These are phyloP conservation scores for Baronia brevicornis DNA, from an alignment of 2,888 invertebrate genomes.

Conservation along the genomic window DNA sequence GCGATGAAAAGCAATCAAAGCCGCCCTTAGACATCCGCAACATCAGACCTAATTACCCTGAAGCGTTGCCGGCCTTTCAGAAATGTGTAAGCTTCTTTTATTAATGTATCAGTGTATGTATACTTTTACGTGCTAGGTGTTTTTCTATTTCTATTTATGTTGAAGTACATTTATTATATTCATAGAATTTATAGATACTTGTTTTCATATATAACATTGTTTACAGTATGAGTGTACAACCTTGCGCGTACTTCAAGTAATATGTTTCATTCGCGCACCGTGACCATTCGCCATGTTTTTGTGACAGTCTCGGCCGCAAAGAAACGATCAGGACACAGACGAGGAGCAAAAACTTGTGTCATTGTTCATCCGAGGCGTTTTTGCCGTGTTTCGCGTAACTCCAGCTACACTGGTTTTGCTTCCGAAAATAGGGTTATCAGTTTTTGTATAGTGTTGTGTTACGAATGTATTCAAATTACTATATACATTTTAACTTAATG, in stretches of 20 bases:
- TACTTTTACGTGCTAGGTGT: too few relatives aligned
- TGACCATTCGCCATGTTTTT: conserved; percentile 8
- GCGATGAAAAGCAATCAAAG: too few relatives aligned
- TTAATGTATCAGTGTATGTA: too few relatives aligned
- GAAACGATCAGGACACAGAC: conserved; percentile 13
- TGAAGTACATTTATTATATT: too few relatives aligned
- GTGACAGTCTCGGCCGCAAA: conserved; percentile 4
- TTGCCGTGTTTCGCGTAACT: conserved; percentile 2
- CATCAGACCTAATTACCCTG: too few relatives aligned
- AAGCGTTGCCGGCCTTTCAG: too few relatives aligned
- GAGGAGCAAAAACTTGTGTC: conserved; percentile 13
- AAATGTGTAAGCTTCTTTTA: too few relatives aligned
- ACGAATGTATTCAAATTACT: neutral
- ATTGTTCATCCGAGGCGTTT: conserved; percentile 11
- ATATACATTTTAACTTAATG: too few relatives aligned
- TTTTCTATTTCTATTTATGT: too few relatives aligned
- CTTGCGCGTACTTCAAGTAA: conserved; percentile 6
- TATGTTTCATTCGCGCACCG: conserved; percentile 12
- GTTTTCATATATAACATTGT: neutral
- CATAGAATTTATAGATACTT: too few relatives aligned
- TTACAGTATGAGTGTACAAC: conserved; percentile 5
- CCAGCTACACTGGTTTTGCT: conserved; percentile 7
- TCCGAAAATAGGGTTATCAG: neutral
- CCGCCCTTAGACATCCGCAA: too few relatives aligned
- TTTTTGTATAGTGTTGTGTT: neutral